These are phyloP conservation scores for Thymelicus acteon DNA, from an alignment of 2,888 invertebrate species.

Conservation along the genomic window DNA sequence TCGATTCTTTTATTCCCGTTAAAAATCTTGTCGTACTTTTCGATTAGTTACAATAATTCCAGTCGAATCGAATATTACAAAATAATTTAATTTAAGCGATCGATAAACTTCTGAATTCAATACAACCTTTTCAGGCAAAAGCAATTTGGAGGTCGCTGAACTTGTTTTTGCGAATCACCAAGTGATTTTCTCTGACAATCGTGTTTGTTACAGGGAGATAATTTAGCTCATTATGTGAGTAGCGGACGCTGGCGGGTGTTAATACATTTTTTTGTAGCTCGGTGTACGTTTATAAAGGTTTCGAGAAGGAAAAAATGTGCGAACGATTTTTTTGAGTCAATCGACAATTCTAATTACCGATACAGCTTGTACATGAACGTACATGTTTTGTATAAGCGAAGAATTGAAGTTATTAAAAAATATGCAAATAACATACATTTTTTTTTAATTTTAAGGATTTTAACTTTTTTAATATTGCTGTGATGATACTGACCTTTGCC, in stretches of 20 bases:
- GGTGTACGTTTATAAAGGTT: constrained; percentile 3
- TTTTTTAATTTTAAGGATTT: too few species aligned
- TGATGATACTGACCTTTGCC: constrained; percentile 50
- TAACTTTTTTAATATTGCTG: too few species aligned
- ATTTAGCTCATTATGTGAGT: constrained; percentile 24
- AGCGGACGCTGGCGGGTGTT: constrained; percentile 2
- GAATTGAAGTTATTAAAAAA: too few species aligned
- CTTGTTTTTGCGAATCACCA: constrained; percentile 15
- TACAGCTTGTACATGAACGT: too few species aligned
- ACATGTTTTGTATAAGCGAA: too few species aligned
- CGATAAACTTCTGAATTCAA: constrained; percentile 15
- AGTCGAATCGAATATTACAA: constrained; percentile 10
- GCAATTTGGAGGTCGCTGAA: constrained; percentile 34
- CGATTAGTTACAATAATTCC: constrained; percentile 8
- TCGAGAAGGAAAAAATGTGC: neutral
- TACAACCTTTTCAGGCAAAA: constrained; percentile 27
- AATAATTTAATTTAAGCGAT: constrained; percentile 19
- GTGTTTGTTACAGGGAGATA: constrained; percentile 19
- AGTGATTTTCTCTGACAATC: constrained; percentile 24
- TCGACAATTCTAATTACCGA: neutral
- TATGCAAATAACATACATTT: too few species aligned
- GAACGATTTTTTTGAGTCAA: neutral
- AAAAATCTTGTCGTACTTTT: constrained; percentile 11
- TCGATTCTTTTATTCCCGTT: neutral
- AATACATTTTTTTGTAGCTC: constrained; percentile 9